Base-by-base conservation (phyloP, 1,140 invertebrate species). In the Lepeophtheirus salmonis region DNA sequence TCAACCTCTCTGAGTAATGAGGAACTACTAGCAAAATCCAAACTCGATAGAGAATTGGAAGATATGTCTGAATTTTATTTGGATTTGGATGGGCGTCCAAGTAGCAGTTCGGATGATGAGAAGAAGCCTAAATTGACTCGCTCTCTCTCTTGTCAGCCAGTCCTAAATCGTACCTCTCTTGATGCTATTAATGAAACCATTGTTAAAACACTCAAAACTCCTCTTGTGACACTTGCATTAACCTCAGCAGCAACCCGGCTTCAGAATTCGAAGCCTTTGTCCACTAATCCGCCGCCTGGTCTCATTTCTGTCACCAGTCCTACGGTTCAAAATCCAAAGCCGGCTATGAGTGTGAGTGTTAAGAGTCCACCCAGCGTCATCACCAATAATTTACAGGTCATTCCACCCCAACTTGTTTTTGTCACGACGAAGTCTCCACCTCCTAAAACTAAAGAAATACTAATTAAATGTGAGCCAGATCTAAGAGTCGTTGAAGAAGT, bases 41-140 rank as follows among this genome's bases (percentile, higher is more conserved):
- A n/a, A n/a, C 30, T 41, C 30, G n/a, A 41, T n/a, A 6, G 30
- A n/a, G 30, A 41, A n/a, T 41, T 41, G 30, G 30, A 41, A 41
- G 30, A 41, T n/a, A n/a, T 41, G 6, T 6, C 30, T 10, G 30
- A 41, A n/a, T 6, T 41, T n/a, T 41, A 41, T n/a, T n/a, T 41
- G 30, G 30, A 41, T n/a, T 10, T 41, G 30, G 30, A 41, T n/a
- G n/a, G n/a, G 30, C 30, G 30, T 10, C 30, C 10, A 25, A 26
- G 23, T 57, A 16, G 52, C 55, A 57, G 55, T 20, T 57, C 55
- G 22, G 55, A 57, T 14, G 55, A 57, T 26, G 55, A 57, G 30
- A 41, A 41, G 30, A 41, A 41, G 30, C 30, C 30, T n/a, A 41
- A 41, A n/a, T n/a, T 41, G n/a, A 10, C 30, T 10, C 30, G 30